These are phyloP conservation scores for Pseudomyrmex cubaensis DNA, from an alignment of 1,140 invertebrate species.

Conservation along the genomic window DNA sequence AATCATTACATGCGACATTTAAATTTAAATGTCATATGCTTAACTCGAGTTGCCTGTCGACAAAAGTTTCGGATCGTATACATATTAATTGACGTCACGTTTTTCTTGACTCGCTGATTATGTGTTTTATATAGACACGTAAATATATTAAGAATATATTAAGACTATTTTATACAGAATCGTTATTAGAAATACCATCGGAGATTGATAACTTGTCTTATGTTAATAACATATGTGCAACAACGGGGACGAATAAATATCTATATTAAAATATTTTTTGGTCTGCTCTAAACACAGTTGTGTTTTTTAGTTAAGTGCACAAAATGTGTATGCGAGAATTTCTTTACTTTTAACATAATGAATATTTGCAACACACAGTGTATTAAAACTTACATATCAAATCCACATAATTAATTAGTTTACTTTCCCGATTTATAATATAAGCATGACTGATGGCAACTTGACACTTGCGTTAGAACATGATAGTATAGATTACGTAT, in stretches of 20 bases:
- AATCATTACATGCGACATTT: slow-evolving; percentile 8
- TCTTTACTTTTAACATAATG: not conserved
- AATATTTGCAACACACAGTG: not conserved
- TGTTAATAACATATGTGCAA: slow-evolving; percentile 22
- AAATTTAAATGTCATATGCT: slow-evolving; percentile 36
- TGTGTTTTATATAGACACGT: not conserved
- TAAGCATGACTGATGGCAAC: slow-evolving; percentile 12
- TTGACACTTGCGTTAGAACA: not conserved
- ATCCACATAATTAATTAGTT: too few relatives aligned
- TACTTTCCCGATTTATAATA: slow-evolving; percentile 42
- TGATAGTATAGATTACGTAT: slow-evolving; percentile 10
- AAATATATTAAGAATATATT: slow-evolving; percentile 39
- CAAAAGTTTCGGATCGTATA: slow-evolving; percentile 43
- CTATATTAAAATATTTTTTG: not conserved
- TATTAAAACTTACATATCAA: slow-evolving; percentile 1
- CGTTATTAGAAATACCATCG: slow-evolving; percentile 32
- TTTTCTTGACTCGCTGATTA: slow-evolving; percentile 35
- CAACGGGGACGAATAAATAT: slow-evolving; percentile 5
- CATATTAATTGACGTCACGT: slow-evolving; percentile 46
- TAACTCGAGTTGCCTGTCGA: slow-evolving; percentile 20
- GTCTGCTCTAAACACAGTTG: not conserved
- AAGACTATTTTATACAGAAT: not conserved
- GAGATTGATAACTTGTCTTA: slow-evolving; percentile 31
- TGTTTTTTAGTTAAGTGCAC: not conserved
- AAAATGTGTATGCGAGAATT: not conserved